phyloP scores from a whole-genome alignment of 2,797 vertebrate species.

The Spizella passerina region DNA sequence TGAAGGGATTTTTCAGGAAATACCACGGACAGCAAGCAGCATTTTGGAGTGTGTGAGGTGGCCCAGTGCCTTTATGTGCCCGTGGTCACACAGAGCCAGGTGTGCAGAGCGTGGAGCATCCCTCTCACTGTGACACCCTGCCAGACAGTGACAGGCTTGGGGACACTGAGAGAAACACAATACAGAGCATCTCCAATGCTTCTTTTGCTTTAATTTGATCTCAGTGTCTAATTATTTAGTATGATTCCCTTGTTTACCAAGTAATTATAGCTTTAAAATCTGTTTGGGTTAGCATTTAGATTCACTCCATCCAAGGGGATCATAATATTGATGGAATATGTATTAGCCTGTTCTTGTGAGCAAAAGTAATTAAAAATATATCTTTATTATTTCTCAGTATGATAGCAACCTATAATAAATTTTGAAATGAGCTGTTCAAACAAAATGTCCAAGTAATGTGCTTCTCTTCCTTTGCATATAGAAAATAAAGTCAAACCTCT shows the following conservation, averaged over 20 bases:
- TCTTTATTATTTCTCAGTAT: constrained; percentile 80
- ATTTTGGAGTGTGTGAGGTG: neutral
- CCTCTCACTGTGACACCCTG: neutral
- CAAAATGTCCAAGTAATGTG: constrained; percentile 69
- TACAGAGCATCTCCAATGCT: neutral
- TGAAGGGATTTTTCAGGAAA: no score
- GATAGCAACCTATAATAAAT: constrained; percentile 77
- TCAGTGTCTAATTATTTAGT: constrained; percentile 75
- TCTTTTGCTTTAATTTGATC: constrained; percentile 64
- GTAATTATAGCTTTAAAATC: constrained; percentile 81
- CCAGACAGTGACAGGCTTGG: neutral
- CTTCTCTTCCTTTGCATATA: constrained; percentile 58
- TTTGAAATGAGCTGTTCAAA: constrained; percentile 76
- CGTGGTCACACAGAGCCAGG: neutral
- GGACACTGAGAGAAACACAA: constrained; percentile 39
- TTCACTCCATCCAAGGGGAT: constrained; percentile 76
- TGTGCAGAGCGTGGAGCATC: neutral
- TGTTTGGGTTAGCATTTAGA: constrained; percentile 80
- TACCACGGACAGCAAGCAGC: neutral
- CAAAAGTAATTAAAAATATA: constrained; percentile 81
- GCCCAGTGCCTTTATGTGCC: neutral
- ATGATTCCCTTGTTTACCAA: constrained; percentile 77
- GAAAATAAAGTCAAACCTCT: constrained; percentile 51
- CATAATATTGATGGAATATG: constrained; percentile 80
- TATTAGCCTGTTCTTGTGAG: constrained; percentile 76